Base-by-base conservation (phyloP, 2,888 invertebrate genomes). In the Agrotis clavis region DNA sequence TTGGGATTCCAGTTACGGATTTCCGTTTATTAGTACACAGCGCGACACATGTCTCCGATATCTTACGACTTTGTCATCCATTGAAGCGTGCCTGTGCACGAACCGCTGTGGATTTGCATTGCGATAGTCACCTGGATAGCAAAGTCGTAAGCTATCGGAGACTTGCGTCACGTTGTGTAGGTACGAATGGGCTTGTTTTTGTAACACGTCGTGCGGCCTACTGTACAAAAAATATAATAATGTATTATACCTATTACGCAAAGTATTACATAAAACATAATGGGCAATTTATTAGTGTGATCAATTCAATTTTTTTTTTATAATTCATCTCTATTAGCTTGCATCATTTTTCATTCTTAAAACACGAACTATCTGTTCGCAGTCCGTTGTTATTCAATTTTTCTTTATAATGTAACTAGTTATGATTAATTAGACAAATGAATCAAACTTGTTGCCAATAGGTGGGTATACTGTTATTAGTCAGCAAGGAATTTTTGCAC, bases 401-500 rank as follows among this genome's bases (percentile, higher is more conserved):
- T 59, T 62, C 35, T 63, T 47, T 56, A 3, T 19, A 35, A 50
- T 51, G 19, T 56, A 35, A 35, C 35, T 7, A 30, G n/a, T 1
- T 16, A 65, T 67, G 51, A 79, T 75, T 65, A 65, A 79, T 65
- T 56, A n/a, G 9, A 30, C 4, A 11, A 71, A 64, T 72, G 35
- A 72, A 77, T 81, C 60, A 64, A 60, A 81, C 14, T 65, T 47
- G 54, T 47, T 50, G 7, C 41, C 61, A 79, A 66, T 69, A 59
- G 6, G 41, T 62, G 68, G 35, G 9, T 35, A 35, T 60, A 78
- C 63, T 51, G 64, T 35, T 67, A 71, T 80, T 65, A 65, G 57
- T 79, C 70, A 79, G 35, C 60, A 41, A 51, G 66, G n/a, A 75
- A 50, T 75, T 56, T 79, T 71, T 75, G 71, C 76, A 53, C 67